A percentile compares a stretch with the other conserved stretches of the same genome.
Evolutionary conservation across 1,140 invertebrate genomes (phyloP).

Genomic region (Nymphalis io): DNA sequence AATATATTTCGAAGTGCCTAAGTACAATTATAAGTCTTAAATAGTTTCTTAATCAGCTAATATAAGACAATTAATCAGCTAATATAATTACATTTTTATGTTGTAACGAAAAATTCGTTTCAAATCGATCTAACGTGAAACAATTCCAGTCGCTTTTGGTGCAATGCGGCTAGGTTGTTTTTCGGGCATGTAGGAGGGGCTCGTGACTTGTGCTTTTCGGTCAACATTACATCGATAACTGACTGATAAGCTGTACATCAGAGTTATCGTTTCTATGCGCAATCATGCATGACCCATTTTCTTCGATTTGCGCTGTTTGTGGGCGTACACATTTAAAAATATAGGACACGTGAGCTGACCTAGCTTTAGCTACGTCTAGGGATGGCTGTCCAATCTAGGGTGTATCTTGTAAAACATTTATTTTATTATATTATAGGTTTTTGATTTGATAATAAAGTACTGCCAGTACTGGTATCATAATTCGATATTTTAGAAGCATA

Average conservation of each 20-base stretch:
- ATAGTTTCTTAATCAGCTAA: too few species aligned
- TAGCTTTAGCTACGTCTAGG: conserved; percentile 7
- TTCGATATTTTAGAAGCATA: conserved; percentile 1
- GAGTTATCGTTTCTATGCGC: conserved; percentile 36
- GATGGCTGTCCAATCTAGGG: not conserved
- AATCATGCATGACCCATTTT: conserved; percentile 38
- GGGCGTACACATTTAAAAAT: conserved; percentile 25
- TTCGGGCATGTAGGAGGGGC: conserved; percentile 16
- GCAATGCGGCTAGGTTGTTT: conserved; percentile 26
- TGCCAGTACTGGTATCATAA: not conserved
- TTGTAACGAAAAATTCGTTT: not conserved
- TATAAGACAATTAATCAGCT: too few species aligned
- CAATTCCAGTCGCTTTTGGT: conserved; percentile 14
- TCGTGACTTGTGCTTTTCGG: conserved; percentile 26
- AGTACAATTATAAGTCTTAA: too few species aligned
- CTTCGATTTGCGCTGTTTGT: conserved; percentile 31
- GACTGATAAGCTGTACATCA: conserved; percentile 23
- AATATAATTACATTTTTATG: too few species aligned
- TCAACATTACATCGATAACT: conserved; percentile 24
- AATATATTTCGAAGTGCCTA: not conserved
- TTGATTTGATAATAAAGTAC: not conserved
- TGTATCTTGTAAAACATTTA: not conserved
- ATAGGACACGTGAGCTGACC: conserved; percentile 18
- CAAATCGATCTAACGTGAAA: not conserved
- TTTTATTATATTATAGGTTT: not conserved